Conservation (phyloP, 64 coral and sea anemone species). For the Montipora cactus region DNA sequence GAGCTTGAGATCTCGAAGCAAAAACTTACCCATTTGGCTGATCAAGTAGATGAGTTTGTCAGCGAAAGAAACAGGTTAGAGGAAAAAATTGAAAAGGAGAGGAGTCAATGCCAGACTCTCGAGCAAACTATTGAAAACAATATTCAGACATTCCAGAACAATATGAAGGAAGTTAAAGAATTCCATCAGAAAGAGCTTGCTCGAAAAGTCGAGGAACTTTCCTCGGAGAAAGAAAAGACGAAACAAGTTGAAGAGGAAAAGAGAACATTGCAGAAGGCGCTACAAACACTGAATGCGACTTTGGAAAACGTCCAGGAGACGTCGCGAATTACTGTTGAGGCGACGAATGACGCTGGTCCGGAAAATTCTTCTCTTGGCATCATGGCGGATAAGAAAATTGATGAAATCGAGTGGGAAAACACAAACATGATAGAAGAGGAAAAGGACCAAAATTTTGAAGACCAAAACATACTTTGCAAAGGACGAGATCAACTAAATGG, state of each 20-base stretch:
- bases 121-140: conserved; percentile 4
- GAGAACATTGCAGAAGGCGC: not conserved
- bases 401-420: not conserved
- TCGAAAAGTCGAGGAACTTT: not conserved
- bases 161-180: conserved; percentile 50
- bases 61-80: conserved; percentile 50
- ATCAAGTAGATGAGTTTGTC: conserved; percentile 44
- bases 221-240: conserved; percentile 1
- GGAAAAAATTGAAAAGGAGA: conserved; percentile 42
- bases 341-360: conserved; percentile 24
- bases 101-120: conserved; percentile 43
- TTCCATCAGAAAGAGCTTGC: conserved; percentile 28
- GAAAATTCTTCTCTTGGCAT: conserved; percentile 8
- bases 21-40: conserved; percentile 55
- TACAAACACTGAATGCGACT: not conserved
- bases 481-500: not conserved
- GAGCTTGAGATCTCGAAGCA: conserved; percentile 45
- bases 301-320: conserved; percentile 35
- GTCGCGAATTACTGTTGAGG: not conserved
- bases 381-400: not conserved
- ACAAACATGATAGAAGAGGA: not conserved
- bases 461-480: not conserved
- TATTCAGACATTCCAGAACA: conserved; percentile 14
- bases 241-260: conserved; percentile 56
- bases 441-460: not conserved